These are phyloP conservation scores for Dendropsophus ebraccatus DNA, from an alignment of 2,113 vertebrate species.

Conservation along the genomic window DNA sequence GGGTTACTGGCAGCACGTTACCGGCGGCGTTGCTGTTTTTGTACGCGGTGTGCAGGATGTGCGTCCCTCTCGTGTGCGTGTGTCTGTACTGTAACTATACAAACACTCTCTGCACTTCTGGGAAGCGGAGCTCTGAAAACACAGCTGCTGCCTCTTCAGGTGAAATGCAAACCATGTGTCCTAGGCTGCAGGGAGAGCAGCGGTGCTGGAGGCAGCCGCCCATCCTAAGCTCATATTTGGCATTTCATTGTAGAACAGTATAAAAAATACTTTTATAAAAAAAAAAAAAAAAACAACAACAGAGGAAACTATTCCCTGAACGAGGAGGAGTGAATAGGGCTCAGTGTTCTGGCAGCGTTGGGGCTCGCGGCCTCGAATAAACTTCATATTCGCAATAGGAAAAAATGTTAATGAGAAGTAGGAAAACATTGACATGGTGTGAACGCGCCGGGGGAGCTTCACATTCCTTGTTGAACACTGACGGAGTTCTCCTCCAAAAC, in stretches of 20 bases:
- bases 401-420: slow-evolving; percentile 18
- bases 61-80: background rate
- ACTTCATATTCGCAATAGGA: slow-evolving; percentile 39
- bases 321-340: slow-evolving; percentile 28
- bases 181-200: background rate
- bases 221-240: slow-evolving; percentile 26
- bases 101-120: slow-evolving; percentile 50
- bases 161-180: slow-evolving; percentile 44
- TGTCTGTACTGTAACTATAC: slow-evolving; percentile 50
- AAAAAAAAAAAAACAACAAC: background rate
- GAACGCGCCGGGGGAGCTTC: background rate
- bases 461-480: slow-evolving; percentile 2
- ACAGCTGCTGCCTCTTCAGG: slow-evolving; percentile 57
- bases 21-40: background rate
- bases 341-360: slow-evolving; percentile 31
- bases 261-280: slow-evolving; percentile 3
- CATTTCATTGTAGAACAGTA: slow-evolving; percentile 7
- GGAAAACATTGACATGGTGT: slow-evolving; percentile 12
- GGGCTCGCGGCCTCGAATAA: slow-evolving; percentile 40
- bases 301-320: background rate
- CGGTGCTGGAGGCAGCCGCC: background rate
- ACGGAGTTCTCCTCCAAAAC: background rate
- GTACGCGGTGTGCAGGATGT: slow-evolving; percentile 16
- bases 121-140: slow-evolving; percentile 39
- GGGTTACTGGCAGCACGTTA: background rate